Conservation (phyloP, 2,113 vertebrate genomes). For the Neoarius graeffei region DNA sequence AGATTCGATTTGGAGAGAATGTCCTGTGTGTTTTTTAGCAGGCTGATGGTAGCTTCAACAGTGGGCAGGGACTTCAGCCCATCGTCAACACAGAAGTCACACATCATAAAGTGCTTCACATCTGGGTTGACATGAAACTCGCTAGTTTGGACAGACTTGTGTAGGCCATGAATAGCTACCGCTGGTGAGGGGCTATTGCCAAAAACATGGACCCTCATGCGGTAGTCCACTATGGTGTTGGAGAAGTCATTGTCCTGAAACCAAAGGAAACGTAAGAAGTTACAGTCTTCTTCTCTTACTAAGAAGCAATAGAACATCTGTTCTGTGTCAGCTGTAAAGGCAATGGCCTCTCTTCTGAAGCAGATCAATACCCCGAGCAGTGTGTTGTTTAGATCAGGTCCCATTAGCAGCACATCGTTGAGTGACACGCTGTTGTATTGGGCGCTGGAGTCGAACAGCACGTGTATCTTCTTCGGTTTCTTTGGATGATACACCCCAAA, state of each 20-base stretch:
- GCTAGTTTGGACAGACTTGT: neutral
- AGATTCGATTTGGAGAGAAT: slow-evolving; percentile 39
- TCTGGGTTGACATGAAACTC: neutral
- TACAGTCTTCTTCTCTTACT: no score
- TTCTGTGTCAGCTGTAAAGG: slow-evolving; percentile 35
- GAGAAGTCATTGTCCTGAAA: slow-evolving; percentile 34
- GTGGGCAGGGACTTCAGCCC: slow-evolving; percentile 40
- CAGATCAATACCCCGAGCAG: slow-evolving; percentile 22
- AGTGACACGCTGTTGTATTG: neutral
- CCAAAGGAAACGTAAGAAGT: slow-evolving; percentile 43
- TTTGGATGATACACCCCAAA: neutral
- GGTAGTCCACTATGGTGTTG: neutral
- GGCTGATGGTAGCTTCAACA: slow-evolving; percentile 16
- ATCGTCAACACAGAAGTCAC: slow-evolving; percentile 31
- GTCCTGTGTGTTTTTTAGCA: slow-evolving; percentile 31
- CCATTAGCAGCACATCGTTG: slow-evolving; percentile 4
- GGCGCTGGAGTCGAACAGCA: neutral
- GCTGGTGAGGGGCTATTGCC: slow-evolving; percentile 7
- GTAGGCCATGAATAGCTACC: slow-evolving; percentile 14
- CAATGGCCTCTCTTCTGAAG: slow-evolving; percentile 22
- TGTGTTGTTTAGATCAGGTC: slow-evolving; percentile 45
- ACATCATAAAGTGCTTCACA: neutral
- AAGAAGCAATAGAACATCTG: slow-evolving; percentile 53
- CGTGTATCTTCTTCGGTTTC: neutral
- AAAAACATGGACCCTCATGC: no score